Base-by-base conservation (phyloP, 2,888 invertebrate genomes). In the Drosophila neonasuta region DNA sequence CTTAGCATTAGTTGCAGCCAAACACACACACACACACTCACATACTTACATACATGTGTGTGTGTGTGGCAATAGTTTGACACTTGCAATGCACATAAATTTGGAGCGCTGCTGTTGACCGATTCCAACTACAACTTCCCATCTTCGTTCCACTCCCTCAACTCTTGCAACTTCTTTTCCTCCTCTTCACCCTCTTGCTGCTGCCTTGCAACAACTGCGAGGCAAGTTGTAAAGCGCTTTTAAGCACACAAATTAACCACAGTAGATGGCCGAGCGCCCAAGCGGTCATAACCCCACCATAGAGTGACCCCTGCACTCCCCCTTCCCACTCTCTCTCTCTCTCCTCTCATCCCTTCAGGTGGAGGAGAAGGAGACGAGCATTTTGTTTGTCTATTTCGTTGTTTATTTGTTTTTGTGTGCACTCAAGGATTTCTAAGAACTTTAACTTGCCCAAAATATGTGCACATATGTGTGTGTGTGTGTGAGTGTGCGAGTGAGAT, bases 211-310 rank as follows among this genome's bases (percentile, higher is more conserved):
- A 11, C 32, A 36, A 34, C 69, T 68, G 32, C 49, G 52, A 61
- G 67, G 55, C 58, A 87, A 87, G 86, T 88, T 87, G 87, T 90
- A 88, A 89, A 87, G 88, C 79, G 87, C 89, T 88, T 88, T 89
- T 88, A 86, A 89, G 89, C 89, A 88, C 89, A 89, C 90, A 89
- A 89, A 89, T 89, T 89, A 87, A 88, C 88, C 83, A 84, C 88
- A 86, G 87, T 74, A 80, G 87, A 88, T 86, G 81, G 81, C 69
- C 75, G 75, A 75, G 78, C 75, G 74, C 66, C 74, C 77, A 71
- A 70, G 70, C 77, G 73, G 74, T 77, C 73, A 68, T 64, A 70
- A 45, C 54, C 45, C 34, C 55, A 44, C 45, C 45, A 42, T 24
- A 44, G 44, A 17, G 46, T 17, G 49, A 42, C 41, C 46, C n/a